Evolutionary conservation across 2,797 vertebrate genomes (phyloP).

Genomic region (Microctenopoma stevenorrisi): DNA sequence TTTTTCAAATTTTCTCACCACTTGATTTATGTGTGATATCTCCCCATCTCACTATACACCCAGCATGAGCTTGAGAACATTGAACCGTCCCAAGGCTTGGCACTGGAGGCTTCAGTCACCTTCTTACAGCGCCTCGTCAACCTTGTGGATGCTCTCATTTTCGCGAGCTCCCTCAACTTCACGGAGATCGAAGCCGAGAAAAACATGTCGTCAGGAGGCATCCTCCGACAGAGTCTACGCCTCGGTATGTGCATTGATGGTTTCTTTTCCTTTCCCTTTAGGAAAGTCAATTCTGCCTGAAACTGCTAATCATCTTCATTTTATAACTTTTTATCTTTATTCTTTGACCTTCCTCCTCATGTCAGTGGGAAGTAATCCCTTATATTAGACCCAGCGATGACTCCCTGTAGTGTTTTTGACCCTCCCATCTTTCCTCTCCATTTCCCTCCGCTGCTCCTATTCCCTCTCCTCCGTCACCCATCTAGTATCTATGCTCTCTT

Average conservation of each 20-base stretch:
- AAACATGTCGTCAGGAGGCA: slow-evolving; percentile 97
- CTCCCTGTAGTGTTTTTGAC: slow-evolving; percentile 62
- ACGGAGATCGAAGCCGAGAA: slow-evolving; percentile 98
- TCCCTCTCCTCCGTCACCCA: slow-evolving; percentile 42
- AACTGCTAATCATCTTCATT: neutral
- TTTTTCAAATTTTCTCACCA: neutral
- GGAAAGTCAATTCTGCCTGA: neutral
- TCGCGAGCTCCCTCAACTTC: slow-evolving; percentile 97
- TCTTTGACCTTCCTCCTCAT: slow-evolving; percentile 37
- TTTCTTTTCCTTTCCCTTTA: neutral
- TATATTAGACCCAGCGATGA: slow-evolving; percentile 54
- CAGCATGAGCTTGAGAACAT: slow-evolving; percentile 97
- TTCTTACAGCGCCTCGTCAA: slow-evolving; percentile 94
- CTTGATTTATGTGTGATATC: neutral
- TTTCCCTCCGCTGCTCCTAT: slow-evolving; percentile 38
- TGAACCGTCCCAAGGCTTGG: slow-evolving; percentile 93
- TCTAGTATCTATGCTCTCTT: slow-evolving; percentile 71
- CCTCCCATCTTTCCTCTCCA: slow-evolving; percentile 39
- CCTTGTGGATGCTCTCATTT: slow-evolving; percentile 97
- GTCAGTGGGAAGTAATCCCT: slow-evolving; percentile 49
- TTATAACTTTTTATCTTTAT: neutral
- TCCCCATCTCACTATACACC: slow-evolving; percentile 22
- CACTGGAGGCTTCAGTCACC: slow-evolving; percentile 91
- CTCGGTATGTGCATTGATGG: slow-evolving; percentile 82
- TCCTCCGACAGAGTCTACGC: slow-evolving; percentile 95